Base-by-base conservation (phyloP, 1,140 invertebrate species). In the Ceratina calcarata region DNA sequence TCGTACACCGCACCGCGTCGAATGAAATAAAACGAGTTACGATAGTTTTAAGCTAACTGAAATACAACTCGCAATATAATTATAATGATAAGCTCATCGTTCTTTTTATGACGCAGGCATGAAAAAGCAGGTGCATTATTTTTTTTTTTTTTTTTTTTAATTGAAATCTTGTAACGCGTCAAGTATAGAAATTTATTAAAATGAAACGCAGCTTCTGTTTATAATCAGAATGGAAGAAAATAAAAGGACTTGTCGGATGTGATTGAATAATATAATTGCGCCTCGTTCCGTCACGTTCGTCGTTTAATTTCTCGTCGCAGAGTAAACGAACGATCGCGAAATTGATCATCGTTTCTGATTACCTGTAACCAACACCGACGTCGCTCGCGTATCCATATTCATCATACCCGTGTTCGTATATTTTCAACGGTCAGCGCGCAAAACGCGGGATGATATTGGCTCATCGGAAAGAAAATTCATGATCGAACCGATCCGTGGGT, bases 261-360 rank as follows among this genome's bases (percentile, higher is more conserved):
- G 58, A 78, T 78, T 3, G 55, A 62, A 53, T 69, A 61, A 22
- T 70, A 49, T 62, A 51, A 77, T 78, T 18, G 27, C 49, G 37
- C 53, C 37, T 45, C 37, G 37, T 45, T 78, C 45, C 58, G 70
- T 70, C 66, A 69, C 74, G 66, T 77, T 69, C 24, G 67, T n/a
- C 67, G 57, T 70, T 70, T 78, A 78, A 71, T 70, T 61, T n/a
- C 45, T 78, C 67, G 24, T 62, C 13, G 24, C 49, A 77, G 74
- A 78, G 67, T 78, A 78, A 78, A 78, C 67, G 49, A 62, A 78
- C 75, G 57, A 70, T 78, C 57, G 66, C 22, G 75, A 53, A 55
- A 62, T 53, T 78, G 75, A 78, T 78, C 61, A 67, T 78, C 70
- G 57, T 24, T 37, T 62, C 45, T 51, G 75, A 77, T 78, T 78